Base-by-base conservation (phyloP, 2,888 invertebrate species). In the Synanthedon vespiformis region DNA sequence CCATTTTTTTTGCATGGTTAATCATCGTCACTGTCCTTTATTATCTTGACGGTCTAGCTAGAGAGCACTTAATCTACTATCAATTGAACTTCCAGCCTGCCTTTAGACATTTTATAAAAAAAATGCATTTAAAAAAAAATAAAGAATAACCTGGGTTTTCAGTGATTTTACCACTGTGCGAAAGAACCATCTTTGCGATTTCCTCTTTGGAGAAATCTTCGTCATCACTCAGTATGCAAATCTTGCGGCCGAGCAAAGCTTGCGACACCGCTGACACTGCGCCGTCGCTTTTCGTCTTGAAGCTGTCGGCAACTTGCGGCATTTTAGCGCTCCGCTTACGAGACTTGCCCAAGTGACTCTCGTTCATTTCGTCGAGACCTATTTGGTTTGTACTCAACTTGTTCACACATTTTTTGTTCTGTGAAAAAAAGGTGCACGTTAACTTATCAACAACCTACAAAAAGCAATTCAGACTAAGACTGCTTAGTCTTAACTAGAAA, bases 221-320 rank as follows among this genome's bases (percentile, higher is more conserved):
- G 48, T 80, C 80, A n/a, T 74, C 80, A 0, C 81, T 77, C 14
- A 85, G 56, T 12, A 87, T 65, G 56, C 70, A 78, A 0, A 87
- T 56, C 57, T 80, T 77, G 22, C 80, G 60, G 0, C 73, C 78
- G 0, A 54, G 55, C 3, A 87, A 59, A 1, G 85, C 80, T 2
- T 67, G 61, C 0, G 85, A 86, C 1, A 59, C 68, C 2, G 65
- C 76, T 10, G 61, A 61, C 0, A 74, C 78, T 2, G 57, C 41
- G 55, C 18, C 55, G 58, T 0, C 40, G 52, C 27, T 51, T 18
- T 58, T 62, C 1, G 67, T 61, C 16, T 68, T 69, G 56, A 83
- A 80, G 52, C 74, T 74, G 13, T 74, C 74, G 0, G 79, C 68
- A 4, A 86, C 82, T 63, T 72, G 63, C 3, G 67, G 61, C 0